Evolutionary conservation across 2,113 vertebrate genomes (phyloP).

Genomic region (Canis aureus): DNA sequence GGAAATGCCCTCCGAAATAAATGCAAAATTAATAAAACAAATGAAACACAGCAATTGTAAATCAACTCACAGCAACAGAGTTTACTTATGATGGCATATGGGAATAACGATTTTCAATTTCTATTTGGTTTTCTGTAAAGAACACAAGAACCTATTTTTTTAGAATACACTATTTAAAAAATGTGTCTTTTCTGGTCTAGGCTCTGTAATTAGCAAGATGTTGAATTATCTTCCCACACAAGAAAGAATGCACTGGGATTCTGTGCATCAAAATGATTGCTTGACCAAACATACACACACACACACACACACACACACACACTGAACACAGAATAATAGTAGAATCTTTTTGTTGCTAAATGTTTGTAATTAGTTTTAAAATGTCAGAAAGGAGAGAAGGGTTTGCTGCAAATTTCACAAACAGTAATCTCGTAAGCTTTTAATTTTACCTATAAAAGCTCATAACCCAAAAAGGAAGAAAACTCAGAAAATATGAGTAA

Average conservation of each 20-base stretch:
- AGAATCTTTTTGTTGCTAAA: conserved; percentile 64
- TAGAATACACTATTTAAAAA: not conserved
- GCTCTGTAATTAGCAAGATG: not conserved
- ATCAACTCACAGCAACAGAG: not conserved
- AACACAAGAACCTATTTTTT: not conserved
- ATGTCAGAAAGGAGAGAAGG: conserved; percentile 71
- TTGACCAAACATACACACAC: not conserved
- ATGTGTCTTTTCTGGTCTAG: not conserved
- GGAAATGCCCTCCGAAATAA: conserved; percentile 14
- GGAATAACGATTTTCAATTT: not conserved
- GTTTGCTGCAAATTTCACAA: conserved; percentile 20
- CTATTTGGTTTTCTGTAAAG: not conserved
- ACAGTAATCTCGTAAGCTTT: not conserved
- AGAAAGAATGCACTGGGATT: not conserved
- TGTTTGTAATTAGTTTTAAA: conserved; percentile 25
- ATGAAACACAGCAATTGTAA: not conserved
- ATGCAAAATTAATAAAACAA: conserved; percentile 42
- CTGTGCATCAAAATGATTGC: not conserved
- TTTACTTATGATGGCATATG: not conserved
- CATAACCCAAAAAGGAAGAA: not conserved
- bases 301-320: not conserved
- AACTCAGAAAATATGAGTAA: not conserved
- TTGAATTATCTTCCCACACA: not conserved
- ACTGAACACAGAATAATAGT: not conserved
- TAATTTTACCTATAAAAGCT: not conserved